Conservation (phyloP, 2,113 vertebrate species). For the Tylochromis polylepis region DNA sequence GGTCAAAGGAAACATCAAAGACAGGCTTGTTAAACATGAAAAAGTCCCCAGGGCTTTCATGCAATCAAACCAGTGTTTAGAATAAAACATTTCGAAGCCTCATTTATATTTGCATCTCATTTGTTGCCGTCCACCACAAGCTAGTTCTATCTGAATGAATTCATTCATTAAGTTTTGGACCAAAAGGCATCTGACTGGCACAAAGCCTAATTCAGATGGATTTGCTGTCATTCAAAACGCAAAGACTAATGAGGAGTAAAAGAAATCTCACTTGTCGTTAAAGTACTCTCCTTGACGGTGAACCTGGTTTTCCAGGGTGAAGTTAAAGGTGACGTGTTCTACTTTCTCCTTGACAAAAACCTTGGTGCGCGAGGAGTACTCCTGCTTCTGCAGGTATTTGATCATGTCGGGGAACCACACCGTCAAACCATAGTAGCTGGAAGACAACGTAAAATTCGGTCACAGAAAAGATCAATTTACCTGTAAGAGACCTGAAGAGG, state of each 20-base stretch:
- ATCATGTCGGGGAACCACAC: slow-evolving; percentile 99
- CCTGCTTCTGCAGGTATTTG: slow-evolving; percentile 90
- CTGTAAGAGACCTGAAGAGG: background rate
- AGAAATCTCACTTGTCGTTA: slow-evolving; percentile 87
- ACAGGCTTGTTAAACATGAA: background rate
- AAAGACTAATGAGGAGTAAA: background rate
- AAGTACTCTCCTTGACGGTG: slow-evolving; percentile 92
- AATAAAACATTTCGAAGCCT: background rate
- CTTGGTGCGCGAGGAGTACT: slow-evolving; percentile 87
- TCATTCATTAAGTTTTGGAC: background rate
- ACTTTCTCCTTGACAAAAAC: slow-evolving; percentile 87
- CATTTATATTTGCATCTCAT: background rate
- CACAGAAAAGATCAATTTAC: background rate
- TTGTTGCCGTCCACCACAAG: background rate
- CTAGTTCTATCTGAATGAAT: background rate
- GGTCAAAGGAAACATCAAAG: background rate
- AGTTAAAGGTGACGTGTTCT: slow-evolving; percentile 94
- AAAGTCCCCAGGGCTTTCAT: background rate
- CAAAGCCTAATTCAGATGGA: background rate
- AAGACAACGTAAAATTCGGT: fast-evolving
- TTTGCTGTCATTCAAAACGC: background rate
- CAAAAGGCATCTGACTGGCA: background rate
- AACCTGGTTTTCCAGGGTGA: slow-evolving; percentile 96
- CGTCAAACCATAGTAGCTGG: slow-evolving; percentile 92
- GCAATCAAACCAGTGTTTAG: background rate